These are phyloP conservation scores for Caenorhabditis auriculariae DNA, from an alignment of 2,888 invertebrate genomes.

Conservation along the genomic window DNA sequence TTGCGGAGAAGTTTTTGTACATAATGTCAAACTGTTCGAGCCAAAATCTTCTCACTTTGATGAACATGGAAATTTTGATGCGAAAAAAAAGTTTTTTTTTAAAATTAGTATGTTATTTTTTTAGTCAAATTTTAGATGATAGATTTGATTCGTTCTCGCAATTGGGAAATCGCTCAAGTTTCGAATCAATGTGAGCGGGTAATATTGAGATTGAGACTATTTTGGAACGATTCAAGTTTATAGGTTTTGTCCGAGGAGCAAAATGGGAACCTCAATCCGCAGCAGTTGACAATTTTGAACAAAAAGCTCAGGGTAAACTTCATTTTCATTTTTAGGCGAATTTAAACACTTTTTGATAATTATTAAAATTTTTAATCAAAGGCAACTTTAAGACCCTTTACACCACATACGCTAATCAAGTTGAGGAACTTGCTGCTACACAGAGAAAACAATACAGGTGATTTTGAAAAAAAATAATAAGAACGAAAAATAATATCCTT, in stretches of 20 bases:
- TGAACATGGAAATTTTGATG: constrained; percentile 50
- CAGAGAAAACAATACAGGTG: constrained; percentile 40
- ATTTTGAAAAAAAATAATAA: too few species aligned
- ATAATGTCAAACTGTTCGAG: constrained; percentile 19
- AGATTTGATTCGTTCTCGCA: constrained; percentile 45
- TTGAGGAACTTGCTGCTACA: constrained; percentile 45
- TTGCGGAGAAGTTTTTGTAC: constrained; percentile 20
- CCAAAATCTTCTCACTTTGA: constrained; percentile 19
- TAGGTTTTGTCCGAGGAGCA: constrained; percentile 26
- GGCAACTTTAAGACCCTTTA: constrained; percentile 37
- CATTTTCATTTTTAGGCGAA: constrained; percentile 3
- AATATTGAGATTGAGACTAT: too few species aligned
- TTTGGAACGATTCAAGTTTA: too few species aligned
- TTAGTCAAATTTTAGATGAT: constrained; percentile 33
- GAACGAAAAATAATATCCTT: too few species aligned
- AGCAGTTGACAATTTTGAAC: constrained; percentile 49
- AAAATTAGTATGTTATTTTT: background rate
- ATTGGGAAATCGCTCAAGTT: constrained; percentile 52
- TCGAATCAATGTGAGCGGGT: constrained; percentile 47
- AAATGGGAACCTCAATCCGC: constrained; percentile 42
- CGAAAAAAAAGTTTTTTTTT: constrained; percentile 32
- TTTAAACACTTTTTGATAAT: background rate
- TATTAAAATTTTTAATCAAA: constrained; percentile 4
- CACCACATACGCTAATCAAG: constrained; percentile 47
- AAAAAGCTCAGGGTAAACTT: constrained; percentile 47